Conservation (phyloP, 2,113 vertebrate species). For the Charadrius vociferus region DNA sequence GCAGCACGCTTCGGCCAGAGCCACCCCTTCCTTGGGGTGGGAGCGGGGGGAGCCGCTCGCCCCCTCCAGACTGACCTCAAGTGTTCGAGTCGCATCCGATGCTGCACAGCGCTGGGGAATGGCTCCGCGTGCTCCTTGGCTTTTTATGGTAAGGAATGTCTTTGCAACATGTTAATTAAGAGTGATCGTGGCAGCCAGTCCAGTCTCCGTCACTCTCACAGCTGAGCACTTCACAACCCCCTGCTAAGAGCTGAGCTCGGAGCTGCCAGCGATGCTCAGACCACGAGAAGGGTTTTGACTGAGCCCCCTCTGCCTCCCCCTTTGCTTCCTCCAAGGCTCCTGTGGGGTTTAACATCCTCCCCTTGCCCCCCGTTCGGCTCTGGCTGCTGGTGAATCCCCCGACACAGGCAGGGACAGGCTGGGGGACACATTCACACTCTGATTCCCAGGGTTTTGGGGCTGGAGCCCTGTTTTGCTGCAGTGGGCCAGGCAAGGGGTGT, state of each 20-base stretch:
- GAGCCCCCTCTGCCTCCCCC: neutral
- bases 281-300: neutral
- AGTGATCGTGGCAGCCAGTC: neutral
- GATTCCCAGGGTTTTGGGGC: neutral
- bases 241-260: rapidly evolving
- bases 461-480: neutral
- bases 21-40: neutral
- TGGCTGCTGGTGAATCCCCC: neutral
- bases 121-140: neutral
- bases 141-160: slow-evolving; percentile 68
- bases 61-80: neutral
- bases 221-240: neutral
- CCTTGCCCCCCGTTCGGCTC: rapidly evolving
- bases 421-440: no score
- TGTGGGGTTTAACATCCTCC: rapidly evolving
- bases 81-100: rapidly evolving
- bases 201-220: neutral
- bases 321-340: neutral
- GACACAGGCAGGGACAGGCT: rapidly evolving
- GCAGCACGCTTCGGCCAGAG: rapidly evolving
- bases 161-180: neutral
- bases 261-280: neutral
- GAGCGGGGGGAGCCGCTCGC: rapidly evolving
- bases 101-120: rapidly evolving
- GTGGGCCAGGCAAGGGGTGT: neutral